phyloP scores from a whole-genome alignment of 2,888 invertebrate genomes.

The Aspidapion aeneum region DNA sequence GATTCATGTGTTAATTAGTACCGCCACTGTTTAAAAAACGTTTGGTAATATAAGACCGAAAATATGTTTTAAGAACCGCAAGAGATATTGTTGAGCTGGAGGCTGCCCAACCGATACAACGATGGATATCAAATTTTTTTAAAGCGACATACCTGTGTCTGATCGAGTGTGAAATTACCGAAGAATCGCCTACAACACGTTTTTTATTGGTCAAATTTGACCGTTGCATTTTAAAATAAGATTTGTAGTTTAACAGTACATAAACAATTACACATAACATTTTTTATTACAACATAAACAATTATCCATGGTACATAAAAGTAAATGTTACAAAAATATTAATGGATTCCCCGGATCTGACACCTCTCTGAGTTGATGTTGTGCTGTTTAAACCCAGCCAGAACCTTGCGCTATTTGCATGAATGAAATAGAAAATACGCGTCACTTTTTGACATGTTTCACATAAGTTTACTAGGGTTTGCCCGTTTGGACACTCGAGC shows the following conservation, averaged over 20 bases:
- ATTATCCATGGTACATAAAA: too few relatives aligned
- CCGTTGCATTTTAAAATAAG: neutral
- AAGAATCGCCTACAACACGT: neutral
- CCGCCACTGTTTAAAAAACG: neutral
- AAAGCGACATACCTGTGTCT: slow-evolving; percentile 7
- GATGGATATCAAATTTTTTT: slow-evolving; percentile 6
- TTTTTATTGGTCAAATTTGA: neutral
- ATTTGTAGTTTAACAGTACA: neutral
- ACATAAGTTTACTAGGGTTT: too few relatives aligned
- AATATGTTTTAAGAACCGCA: neutral
- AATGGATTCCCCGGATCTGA: too few relatives aligned
- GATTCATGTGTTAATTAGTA: neutral
- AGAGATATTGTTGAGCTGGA: neutral
- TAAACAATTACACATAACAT: too few relatives aligned
- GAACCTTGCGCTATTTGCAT: too few relatives aligned
- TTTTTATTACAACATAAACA: too few relatives aligned
- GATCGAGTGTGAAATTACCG: slow-evolving; percentile 7
- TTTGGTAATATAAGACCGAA: neutral
- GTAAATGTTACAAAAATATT: too few relatives aligned
- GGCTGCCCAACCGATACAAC: neutral
- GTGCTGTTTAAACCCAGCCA: too few relatives aligned
- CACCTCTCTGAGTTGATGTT: too few relatives aligned
- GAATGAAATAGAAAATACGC: too few relatives aligned
- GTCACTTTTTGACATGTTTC: too few relatives aligned
- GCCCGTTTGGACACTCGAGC: too few relatives aligned